Percentiles rank a stretch among this genome's conserved stretches.
Conservation (phyloP, 2,888 invertebrate species). For the Chrysolina oricalcia region DNA sequence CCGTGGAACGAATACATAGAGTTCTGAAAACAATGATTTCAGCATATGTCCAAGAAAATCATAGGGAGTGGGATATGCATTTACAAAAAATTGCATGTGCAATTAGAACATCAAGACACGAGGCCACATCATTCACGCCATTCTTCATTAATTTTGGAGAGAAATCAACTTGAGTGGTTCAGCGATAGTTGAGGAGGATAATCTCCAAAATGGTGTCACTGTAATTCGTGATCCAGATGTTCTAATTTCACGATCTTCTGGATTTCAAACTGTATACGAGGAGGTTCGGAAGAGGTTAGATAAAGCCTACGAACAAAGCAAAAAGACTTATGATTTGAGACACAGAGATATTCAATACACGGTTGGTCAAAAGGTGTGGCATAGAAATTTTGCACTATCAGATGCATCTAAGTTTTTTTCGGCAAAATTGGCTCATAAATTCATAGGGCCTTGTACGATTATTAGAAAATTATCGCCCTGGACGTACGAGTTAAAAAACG, state of each 20-base stretch:
- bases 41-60: constrained; percentile 31
- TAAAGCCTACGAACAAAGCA: constrained; percentile 28
- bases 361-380: constrained; percentile 35
- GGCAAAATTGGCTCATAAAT: constrained; percentile 47
- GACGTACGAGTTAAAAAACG: no score
- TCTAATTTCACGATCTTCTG: neutral
- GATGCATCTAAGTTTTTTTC: constrained; percentile 43
- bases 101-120: constrained; percentile 32
- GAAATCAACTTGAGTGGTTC: constrained; percentile 28
- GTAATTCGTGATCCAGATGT: neutral
- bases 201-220: neutral
- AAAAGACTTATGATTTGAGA: constrained; percentile 34
- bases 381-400: constrained; percentile 37
- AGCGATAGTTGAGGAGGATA: neutral
- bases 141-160: constrained; percentile 42
- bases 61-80: constrained; percentile 34
- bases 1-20: constrained; percentile 46
- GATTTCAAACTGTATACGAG: neutral
- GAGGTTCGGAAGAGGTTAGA: neutral
- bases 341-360: constrained; percentile 26
- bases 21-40: constrained; percentile 45
- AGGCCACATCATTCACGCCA: constrained; percentile 37
- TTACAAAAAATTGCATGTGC: constrained; percentile 35
- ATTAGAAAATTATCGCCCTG: no score
- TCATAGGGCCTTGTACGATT: constrained; percentile 35